Base-by-base conservation (phyloP, 2,888 invertebrate genomes). In the Limenitis camilla region DNA sequence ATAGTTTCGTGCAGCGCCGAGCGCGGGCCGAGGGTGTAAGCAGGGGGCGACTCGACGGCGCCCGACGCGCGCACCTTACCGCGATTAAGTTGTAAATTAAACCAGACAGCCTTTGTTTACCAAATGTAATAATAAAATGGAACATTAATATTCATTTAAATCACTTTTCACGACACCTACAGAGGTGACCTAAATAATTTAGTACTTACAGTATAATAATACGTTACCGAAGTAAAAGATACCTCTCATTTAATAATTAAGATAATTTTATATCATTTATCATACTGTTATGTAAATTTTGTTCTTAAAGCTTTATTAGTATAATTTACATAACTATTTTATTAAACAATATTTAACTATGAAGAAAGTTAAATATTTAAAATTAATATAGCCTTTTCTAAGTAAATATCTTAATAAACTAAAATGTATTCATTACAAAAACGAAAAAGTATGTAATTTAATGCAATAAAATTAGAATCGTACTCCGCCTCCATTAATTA, bases 31-130 rank as follows among this genome's bases (percentile, higher is more conserved):
- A 68, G 71, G 66, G 67, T 59, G 61, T 58, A 52, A 62, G 69
- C 66, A 67, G 61, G 64, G 65, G 65, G 59, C 73, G 75, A 62
- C 71, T 54, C 61, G 58, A 33, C 62, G 78, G 74, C 76, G 74
- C 74, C 75, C 72, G 69, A 61, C 72, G 69, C 73, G 69, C 75
- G 70, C 72, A 67, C 62, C 62, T 46, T 42, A 46, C 58, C 53
- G 54, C 64, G 54, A 67, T 69, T 67, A 61, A 65, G 59, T 66
- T 67, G 65, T 66, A 70, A 71, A 71, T 70, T 63, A 65, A 68
- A 69, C 65, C 69, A 66, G 55, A 54, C 55, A 51, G 30, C 45
- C 41, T 53, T 52, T 49, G 44, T 44, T 48, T 39, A 35, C 31
- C 5, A 47, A 41, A 27, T 43, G 7, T 29, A 10, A 6, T 46